Evolutionary conservation across 2,113 vertebrate genomes (phyloP).

Genomic region (Petromus typicus): DNA sequence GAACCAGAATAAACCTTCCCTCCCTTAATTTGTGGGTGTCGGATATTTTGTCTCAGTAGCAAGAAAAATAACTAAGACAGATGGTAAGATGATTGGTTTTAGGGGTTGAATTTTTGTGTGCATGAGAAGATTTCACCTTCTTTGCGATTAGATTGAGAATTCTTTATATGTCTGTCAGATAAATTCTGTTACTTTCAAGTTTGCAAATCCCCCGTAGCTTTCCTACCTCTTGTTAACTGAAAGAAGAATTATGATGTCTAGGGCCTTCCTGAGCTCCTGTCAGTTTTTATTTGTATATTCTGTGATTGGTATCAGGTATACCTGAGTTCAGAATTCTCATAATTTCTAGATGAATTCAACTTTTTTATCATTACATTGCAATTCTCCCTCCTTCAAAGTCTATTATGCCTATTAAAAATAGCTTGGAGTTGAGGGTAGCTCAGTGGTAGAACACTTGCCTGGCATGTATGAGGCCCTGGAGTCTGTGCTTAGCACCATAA

Average conservation of each 20-base stretch:
- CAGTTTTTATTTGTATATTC: background rate
- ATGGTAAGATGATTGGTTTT: background rate
- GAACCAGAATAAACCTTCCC: background rate
- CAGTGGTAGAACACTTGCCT: background rate
- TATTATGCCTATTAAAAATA: constrained; percentile 1
- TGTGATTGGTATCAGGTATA: background rate
- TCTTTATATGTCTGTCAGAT: background rate
- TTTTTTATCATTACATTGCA: background rate
- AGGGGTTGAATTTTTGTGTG: background rate
- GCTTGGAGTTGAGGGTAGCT: background rate
- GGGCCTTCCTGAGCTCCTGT: background rate
- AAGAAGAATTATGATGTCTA: background rate
- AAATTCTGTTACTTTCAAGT: background rate
- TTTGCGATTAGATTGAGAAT: background rate
- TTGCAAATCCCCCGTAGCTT: background rate
- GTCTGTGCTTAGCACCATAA: background rate
- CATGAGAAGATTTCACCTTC: background rate
- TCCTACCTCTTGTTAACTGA: background rate
- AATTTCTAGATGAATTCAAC: background rate
- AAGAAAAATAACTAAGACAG: background rate
- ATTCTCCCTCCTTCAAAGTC: background rate
- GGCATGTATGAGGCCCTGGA: background rate
- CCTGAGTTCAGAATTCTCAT: background rate
- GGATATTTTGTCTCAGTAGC: background rate
- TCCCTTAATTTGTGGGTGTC: background rate